Evolutionary conservation across 2,797 vertebrate species (phyloP).

Genomic region (Xenentodon cancila): DNA sequence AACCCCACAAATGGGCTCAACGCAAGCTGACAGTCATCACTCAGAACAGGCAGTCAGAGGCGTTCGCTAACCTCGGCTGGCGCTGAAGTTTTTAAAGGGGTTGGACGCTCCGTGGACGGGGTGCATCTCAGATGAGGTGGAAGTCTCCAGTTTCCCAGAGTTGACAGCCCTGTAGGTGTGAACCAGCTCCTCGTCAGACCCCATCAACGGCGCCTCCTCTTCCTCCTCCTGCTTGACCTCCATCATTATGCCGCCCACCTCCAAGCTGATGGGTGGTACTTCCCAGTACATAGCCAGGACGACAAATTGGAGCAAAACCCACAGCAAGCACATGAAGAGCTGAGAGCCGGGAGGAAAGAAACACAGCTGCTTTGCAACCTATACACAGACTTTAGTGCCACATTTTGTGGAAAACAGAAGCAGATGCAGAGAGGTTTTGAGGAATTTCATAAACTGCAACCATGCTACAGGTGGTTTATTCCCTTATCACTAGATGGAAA

Average conservation of each 20-base stretch:
- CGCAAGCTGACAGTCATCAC: constrained; percentile 36
- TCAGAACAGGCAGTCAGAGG: constrained; percentile 12
- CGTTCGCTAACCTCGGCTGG: constrained; percentile 76
- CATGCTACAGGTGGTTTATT: too few relatives aligned
- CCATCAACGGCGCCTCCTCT: constrained; percentile 66
- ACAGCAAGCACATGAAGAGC: constrained; percentile 88
- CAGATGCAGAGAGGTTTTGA: too few relatives aligned
- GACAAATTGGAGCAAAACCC: constrained; percentile 83
- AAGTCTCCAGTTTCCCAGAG: constrained; percentile 37
- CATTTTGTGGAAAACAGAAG: too few relatives aligned
- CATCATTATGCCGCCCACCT: constrained; percentile 45
- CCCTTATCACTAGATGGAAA: too few relatives aligned
- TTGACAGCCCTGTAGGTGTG: constrained; percentile 67
- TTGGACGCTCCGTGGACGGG: constrained; percentile 10
- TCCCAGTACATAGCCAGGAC: constrained; percentile 82
- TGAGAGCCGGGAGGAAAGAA: constrained; percentile 35
- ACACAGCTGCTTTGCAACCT: not conserved
- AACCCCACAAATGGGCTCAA: constrained; percentile 6
- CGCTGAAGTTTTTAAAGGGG: constrained; percentile 74
- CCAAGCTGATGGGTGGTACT: constrained; percentile 61
- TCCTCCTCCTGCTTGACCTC: constrained; percentile 62
- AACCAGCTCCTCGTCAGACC: constrained; percentile 54
- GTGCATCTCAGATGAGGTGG: constrained; percentile 21
- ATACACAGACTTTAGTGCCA: too few relatives aligned
- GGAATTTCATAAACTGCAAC: too few relatives aligned